Conservation (phyloP, 2,888 invertebrate species). For the Acrobasis suavella region DNA sequence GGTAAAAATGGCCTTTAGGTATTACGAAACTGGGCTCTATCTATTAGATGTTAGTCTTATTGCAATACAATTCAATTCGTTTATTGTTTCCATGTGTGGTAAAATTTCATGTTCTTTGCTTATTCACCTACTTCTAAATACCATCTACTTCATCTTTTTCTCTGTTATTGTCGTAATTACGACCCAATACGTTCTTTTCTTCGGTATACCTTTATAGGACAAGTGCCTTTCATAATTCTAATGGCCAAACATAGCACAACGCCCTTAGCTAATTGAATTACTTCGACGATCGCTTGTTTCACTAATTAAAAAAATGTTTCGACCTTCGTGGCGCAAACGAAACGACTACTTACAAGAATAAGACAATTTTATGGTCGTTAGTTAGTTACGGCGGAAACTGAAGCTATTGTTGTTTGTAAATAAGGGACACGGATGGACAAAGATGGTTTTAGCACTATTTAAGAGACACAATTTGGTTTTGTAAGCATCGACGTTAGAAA, state of each 20-base stretch:
- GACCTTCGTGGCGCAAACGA: conserved; percentile 5
- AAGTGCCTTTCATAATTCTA: conserved; percentile 2
- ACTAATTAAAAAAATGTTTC: conserved; percentile 10
- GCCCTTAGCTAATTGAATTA: conserved; percentile 17
- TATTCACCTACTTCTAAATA: too few relatives aligned
- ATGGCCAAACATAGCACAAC: conserved; percentile 9
- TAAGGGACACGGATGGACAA: conserved; percentile 2
- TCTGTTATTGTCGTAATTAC: neutral
- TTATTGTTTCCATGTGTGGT: too few relatives aligned
- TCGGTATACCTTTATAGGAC: neutral
- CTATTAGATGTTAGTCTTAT: too few relatives aligned
- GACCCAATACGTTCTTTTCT: neutral
- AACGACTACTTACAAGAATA: conserved; percentile 1
- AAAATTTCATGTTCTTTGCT: too few relatives aligned
- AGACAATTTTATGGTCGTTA: conserved; percentile 14
- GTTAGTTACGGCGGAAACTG: conserved; percentile 2
- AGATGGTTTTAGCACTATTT: neutral
- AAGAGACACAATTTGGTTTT: too few relatives aligned
- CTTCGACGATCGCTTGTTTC: neutral
- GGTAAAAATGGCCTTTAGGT: too few relatives aligned
- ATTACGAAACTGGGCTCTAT: too few relatives aligned
- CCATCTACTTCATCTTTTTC: too few relatives aligned
- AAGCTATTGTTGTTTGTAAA: conserved; percentile 12
- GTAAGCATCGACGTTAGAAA: too few relatives aligned
- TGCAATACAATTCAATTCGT: too few relatives aligned